Conservation (phyloP, 2,113 vertebrate species). For the Dasyprocta punctata region DNA sequence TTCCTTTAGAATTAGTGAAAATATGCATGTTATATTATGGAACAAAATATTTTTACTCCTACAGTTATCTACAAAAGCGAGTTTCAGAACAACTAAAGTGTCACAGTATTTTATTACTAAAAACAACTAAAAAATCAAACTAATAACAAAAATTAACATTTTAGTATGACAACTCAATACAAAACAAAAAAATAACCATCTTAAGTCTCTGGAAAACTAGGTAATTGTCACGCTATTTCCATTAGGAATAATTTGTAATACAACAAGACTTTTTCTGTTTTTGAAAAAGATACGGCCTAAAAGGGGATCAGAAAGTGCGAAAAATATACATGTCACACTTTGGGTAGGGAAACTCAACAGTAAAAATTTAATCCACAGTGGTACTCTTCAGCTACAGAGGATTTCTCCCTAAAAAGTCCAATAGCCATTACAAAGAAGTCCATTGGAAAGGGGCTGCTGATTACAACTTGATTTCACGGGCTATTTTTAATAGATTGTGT, state of each 20-base stretch:
- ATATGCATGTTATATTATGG: neutral
- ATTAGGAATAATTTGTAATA: slow-evolving; percentile 42
- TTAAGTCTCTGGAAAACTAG: slow-evolving; percentile 7
- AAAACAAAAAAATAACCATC: neutral
- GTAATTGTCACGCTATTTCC: neutral
- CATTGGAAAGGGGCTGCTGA: neutral
- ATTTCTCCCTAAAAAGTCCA: neutral
- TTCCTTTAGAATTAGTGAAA: neutral
- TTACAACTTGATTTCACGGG: neutral
- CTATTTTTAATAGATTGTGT: neutral
- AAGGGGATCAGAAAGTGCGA: neutral
- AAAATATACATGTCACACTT: neutral
- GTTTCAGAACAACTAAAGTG: neutral
- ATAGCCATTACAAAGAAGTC: neutral
- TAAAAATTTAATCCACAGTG: neutral
- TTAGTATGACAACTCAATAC: neutral
- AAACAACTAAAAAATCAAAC: neutral
- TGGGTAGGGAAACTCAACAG: neutral
- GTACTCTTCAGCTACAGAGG: neutral
- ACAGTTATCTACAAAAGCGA: neutral
- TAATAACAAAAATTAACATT: slow-evolving; percentile 25
- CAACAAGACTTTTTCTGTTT: neutral
- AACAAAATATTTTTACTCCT: neutral
- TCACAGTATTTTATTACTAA: slow-evolving; percentile 13
- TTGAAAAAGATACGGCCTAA: neutral